Conservation (phyloP, 2,888 invertebrate genomes). For the Seira musarum region DNA sequence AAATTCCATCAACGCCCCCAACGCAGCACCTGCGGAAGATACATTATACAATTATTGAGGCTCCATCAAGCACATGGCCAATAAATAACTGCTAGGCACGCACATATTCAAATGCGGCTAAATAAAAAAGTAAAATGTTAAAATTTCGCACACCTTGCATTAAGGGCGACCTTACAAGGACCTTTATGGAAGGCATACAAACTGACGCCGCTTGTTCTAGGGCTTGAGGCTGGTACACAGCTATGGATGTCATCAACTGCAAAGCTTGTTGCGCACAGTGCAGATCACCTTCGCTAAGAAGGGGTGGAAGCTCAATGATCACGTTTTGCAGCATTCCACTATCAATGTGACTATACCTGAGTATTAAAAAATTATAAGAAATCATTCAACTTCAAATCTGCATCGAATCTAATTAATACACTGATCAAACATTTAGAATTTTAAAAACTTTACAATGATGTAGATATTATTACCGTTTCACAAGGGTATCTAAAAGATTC, state of each 20-base stretch:
- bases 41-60: no score
- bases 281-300: conserved; percentile 94
- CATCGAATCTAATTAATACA: no score
- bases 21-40: conserved; percentile 85
- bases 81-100: background rate
- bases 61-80: no score
- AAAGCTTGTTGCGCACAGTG: conserved; percentile 96
- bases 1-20: conserved; percentile 92
- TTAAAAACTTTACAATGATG: background rate
- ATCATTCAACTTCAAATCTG: background rate
- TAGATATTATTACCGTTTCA: conserved; percentile 71
- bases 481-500: conserved; percentile 89
- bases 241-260: conserved; percentile 86
- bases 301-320: conserved; percentile 81
- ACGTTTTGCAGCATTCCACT: conserved; percentile 63
- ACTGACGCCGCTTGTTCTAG: conserved; percentile 81
- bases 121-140: background rate
- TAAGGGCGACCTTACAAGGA: conserved; percentile 91
- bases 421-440: no score
- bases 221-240: conserved; percentile 84
- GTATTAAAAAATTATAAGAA: background rate
- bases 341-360: conserved; percentile 66
- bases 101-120: conserved; percentile 12
- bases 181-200: conserved; percentile 88
- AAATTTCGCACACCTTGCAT: conserved; percentile 81